A percentile compares a stretch with the other conserved stretches of the same genome.
phyloP scores from a whole-genome alignment of 2,113 vertebrate genomes.

The Calidris pugnax region DNA sequence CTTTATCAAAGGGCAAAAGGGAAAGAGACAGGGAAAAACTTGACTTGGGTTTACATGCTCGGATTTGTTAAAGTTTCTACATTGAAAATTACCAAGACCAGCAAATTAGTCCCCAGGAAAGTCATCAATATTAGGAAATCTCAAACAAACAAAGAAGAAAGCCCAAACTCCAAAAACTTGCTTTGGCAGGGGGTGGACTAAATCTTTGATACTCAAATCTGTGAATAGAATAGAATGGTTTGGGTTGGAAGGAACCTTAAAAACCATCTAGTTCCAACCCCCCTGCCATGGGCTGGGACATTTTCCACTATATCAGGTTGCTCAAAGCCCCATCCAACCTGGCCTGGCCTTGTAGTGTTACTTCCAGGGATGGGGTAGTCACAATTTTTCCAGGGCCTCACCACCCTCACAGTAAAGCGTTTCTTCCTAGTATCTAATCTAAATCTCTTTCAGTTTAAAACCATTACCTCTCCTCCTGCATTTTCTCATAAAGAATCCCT shows the following conservation, averaged over 20 bases:
- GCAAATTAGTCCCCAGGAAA: not conserved
- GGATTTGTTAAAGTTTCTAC: not conserved
- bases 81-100: not conserved
- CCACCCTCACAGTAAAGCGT: not conserved
- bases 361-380: not conserved
- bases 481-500: not conserved
- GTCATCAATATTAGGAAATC: not conserved
- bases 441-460: not conserved
- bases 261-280: not conserved
- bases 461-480: accelerated
- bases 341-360: not conserved
- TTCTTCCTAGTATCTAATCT: not conserved
- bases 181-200: not conserved
- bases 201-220: not conserved
- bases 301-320: not conserved
- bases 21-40: not conserved
- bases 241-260: not conserved
- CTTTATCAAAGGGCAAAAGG: not conserved
- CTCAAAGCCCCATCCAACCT: not conserved
- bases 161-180: accelerated
- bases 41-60: not conserved
- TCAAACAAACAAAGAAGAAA: not conserved
- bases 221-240: not conserved
- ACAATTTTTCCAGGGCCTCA: not conserved
- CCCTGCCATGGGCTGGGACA: not conserved